Conservation (phyloP, 92 coral and sea anemone genomes). For the Siderastrea siderea region DNA sequence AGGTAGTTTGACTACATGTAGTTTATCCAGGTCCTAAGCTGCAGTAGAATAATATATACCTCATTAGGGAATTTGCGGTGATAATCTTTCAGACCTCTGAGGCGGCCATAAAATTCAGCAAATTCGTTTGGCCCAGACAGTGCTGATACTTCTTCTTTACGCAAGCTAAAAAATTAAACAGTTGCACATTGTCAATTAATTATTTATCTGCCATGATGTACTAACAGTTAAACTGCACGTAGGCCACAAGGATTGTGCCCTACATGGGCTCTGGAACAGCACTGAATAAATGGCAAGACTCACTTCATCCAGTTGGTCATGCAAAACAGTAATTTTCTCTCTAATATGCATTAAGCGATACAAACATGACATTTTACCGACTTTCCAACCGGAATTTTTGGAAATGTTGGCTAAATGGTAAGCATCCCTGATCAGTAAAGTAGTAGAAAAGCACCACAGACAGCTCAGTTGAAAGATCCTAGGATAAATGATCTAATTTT, state of each 20-base stretch:
- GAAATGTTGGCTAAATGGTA: too few species aligned
- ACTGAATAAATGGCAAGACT: background rate
- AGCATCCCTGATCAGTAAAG: too few species aligned
- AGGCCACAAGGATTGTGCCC: too few species aligned
- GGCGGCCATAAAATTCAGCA: conserved; percentile 97
- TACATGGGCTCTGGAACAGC: too few species aligned
- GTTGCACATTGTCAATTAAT: background rate
- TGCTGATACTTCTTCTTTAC: conserved; percentile 95
- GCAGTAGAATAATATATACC: conserved; percentile 43
- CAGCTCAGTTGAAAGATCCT: too few species aligned
- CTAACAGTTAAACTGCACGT: too few species aligned
- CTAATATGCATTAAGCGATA: background rate
- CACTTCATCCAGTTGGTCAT: background rate
- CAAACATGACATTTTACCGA: too few species aligned
- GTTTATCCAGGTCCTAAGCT: too few species aligned
- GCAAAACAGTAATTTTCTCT: background rate
- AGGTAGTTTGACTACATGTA: too few species aligned
- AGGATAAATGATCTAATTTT: too few species aligned
- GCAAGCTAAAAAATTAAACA: conserved; percentile 65
- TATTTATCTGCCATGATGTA: background rate
- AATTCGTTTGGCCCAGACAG: conserved; percentile 99
- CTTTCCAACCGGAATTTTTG: too few species aligned
- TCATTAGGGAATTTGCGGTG: conserved; percentile 99
- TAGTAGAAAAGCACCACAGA: too few species aligned
- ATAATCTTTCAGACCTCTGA: conserved; percentile 90